phyloP scores from a whole-genome alignment of 2,113 vertebrate genomes.

The Plestiodon gilberti region DNA sequence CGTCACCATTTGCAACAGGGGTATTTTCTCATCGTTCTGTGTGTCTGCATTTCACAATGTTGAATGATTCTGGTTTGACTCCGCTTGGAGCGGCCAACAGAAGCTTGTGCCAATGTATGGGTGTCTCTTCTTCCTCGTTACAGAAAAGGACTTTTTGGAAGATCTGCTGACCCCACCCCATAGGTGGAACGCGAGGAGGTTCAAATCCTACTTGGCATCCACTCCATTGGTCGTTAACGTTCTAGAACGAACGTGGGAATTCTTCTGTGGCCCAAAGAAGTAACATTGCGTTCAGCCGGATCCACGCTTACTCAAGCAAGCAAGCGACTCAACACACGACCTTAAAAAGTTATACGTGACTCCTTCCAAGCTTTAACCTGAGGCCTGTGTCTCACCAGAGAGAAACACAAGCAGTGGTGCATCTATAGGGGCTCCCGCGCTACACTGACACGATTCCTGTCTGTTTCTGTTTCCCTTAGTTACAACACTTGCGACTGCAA shows the following conservation, averaged over 20 bases:
- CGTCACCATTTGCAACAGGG: neutral
- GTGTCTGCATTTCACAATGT: neutral
- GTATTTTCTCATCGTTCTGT: neutral
- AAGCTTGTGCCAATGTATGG: neutral
- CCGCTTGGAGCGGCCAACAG: neutral
- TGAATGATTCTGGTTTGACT: neutral
- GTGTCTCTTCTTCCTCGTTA: neutral
- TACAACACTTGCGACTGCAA: neutral
- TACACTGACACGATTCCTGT: neutral
- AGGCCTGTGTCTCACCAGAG: neutral
- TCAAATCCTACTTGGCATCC: neutral
- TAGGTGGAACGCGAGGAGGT: neutral
- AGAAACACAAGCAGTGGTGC: neutral
- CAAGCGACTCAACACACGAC: neutral
- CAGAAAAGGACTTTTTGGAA: neutral
- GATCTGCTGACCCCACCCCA: no score
- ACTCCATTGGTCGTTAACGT: neutral
- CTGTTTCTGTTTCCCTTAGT: neutral
- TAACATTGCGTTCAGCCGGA: neutral
- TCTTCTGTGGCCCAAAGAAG: neutral
- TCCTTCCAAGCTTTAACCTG: neutral
- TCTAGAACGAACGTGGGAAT: neutral
- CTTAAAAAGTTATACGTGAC: neutral
- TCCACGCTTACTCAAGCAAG: neutral
- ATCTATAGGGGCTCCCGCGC: no score